Percentiles rank a stretch among this genome's conserved stretches.
Evolutionary conservation across 2,888 invertebrate genomes (phyloP).

Genomic region (Cepaea hortensis): DNA sequence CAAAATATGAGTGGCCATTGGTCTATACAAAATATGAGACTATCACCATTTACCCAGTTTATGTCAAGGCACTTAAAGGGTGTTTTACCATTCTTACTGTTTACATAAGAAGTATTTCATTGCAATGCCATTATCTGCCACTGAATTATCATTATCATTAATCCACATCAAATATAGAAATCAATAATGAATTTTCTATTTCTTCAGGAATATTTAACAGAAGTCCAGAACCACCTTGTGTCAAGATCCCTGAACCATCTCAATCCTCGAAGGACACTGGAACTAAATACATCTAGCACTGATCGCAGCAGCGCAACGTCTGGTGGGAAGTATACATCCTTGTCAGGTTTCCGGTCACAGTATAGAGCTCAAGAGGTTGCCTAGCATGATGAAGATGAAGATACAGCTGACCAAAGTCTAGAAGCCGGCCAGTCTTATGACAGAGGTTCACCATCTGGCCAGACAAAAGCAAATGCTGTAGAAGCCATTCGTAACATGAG

Average conservation of each 20-base stretch:
- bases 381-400: neutral
- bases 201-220: slow-evolving; percentile 46
- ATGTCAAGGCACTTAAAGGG: too few species aligned
- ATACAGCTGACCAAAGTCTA: neutral
- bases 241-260: neutral
- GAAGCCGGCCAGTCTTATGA: neutral
- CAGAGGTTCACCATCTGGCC: neutral
- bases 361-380: neutral
- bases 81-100: too few species aligned
- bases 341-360: neutral
- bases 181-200: neutral
- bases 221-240: slow-evolving; percentile 48
- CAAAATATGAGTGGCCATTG: too few species aligned
- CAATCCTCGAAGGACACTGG: neutral
- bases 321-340: neutral
- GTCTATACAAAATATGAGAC: too few species aligned
- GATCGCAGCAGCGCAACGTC: neutral
- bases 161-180: too few species aligned
- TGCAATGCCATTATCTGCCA: too few species aligned
- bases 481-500: slow-evolving; percentile 47
- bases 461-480: neutral
- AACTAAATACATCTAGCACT: neutral
- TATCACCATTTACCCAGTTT: too few species aligned
- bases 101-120: too few species aligned
- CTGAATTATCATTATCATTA: too few species aligned